Percentiles rank a stretch among this genome's conserved stretches.
Evolutionary conservation across 2,888 invertebrate genomes (phyloP).

Genomic region (Drosophila quasianomalipes): DNA sequence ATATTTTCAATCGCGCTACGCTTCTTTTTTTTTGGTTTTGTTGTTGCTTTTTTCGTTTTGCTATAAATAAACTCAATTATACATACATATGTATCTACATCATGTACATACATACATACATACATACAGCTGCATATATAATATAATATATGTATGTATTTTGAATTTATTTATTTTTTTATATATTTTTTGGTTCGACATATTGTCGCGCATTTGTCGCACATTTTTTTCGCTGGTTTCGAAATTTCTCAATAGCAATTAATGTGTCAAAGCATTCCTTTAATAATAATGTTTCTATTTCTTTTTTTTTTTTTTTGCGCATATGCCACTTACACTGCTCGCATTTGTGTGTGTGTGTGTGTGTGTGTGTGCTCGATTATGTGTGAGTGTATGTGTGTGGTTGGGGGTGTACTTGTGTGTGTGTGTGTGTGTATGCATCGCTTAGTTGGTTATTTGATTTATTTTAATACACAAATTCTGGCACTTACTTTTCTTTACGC

Average conservation of each 20-base stretch:
- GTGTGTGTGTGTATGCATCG: constrained; percentile 75
- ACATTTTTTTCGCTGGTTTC: constrained; percentile 30
- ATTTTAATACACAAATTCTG: constrained; percentile 79
- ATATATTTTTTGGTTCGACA: constrained; percentile 56
- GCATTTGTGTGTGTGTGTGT: constrained; percentile 9
- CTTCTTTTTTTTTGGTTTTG: constrained; percentile 27
- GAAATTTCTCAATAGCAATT: constrained; percentile 68
- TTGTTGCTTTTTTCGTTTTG: constrained; percentile 47
- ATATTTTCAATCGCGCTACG: constrained; percentile 67
- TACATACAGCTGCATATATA: not conserved
- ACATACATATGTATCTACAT: constrained; percentile 36
- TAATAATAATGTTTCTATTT: constrained; percentile 35
- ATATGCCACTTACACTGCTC: constrained; percentile 67
- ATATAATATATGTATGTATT: constrained; percentile 38
- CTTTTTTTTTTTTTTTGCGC: constrained; percentile 38
- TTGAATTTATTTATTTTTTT: constrained; percentile 36
- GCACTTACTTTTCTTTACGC: constrained; percentile 81
- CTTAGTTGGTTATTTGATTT: constrained; percentile 77
- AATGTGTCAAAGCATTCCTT: constrained; percentile 55
- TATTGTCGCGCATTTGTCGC: constrained; percentile 68
- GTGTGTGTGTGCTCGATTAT: constrained; percentile 2
- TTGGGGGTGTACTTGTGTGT: constrained; percentile 8
- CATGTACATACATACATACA: constrained; percentile 19
- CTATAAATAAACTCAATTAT: constrained; percentile 68
- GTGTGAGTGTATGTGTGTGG: constrained; percentile 12